Evolutionary conservation across 2,888 invertebrate genomes (phyloP), one percentile per base, ranked within the genome.

Genomic region (Andricus curvator): DNA sequence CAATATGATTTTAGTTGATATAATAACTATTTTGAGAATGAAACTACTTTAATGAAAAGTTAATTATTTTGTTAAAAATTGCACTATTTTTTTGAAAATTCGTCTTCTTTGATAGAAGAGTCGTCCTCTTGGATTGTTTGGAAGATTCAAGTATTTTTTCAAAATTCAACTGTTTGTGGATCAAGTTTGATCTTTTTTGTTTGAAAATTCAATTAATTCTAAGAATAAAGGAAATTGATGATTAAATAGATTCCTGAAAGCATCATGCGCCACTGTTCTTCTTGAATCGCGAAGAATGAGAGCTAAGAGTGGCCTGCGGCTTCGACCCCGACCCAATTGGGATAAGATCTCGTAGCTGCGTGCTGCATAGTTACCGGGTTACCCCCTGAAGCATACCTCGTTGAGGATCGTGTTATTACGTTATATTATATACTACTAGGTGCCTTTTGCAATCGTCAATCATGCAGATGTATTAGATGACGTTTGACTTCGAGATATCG

Each of bases 381-480:
- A 74, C 78, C 77, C 81, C 82, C 81, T 56, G 82, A 25, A 81
- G 82, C 78, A 33, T 80, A n/a, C 41, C 70, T 81, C 77, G 78
- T 80, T 80, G 81, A 78, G 74, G 78, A 82, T 80, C 78, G 65
- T 86, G 83, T 88, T 87, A 86, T 87, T 88, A 88, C 84, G 66
- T 78, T 78, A 80, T 81, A 79, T 82, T 83, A 81, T 68, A 65
- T 77, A 80, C 84, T 85, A 51, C 83, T 85, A 84, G 83, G 81
- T 83, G 79, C 82, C 84, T 81, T 79, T 84, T 81, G 83, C 86
- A 78, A 83, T 85, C 85, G 84, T 86, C 86, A 86, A 88, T 87
- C 85, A 88, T 87, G 86, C 77, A 87, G 56, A 74, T 56, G 74
- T 74, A 74, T 74, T 74, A 74, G 74, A 74, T 56, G 74, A 74